Evolutionary conservation across 2,113 vertebrate genomes (phyloP).

Genomic region (Xenotilapia caudafasciata): DNA sequence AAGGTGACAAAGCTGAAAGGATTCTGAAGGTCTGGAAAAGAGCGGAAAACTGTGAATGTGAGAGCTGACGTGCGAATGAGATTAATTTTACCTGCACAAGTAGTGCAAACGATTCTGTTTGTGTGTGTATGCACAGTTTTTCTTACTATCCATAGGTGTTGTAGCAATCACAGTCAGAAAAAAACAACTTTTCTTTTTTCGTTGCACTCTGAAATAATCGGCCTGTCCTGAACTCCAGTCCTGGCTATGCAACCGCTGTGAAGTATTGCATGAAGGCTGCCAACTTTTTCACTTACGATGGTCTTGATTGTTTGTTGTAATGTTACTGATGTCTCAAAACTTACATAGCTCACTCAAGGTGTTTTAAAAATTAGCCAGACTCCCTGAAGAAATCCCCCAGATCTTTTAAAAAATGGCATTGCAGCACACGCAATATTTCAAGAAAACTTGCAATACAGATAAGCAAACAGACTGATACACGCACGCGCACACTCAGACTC

Average conservation of each 20-base stretch:
- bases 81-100: not conserved
- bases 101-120: not conserved
- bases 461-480: conserved; percentile 1
- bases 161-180: not conserved
- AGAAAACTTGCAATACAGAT: conserved; percentile 47
- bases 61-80: not conserved
- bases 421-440: conserved; percentile 48
- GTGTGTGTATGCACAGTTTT: not conserved
- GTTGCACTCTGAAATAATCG: not conserved
- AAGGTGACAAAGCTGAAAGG: not conserved
- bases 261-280: not conserved
- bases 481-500: not conserved
- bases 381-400: conserved; percentile 18
- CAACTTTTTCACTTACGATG: not conserved
- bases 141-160: not conserved
- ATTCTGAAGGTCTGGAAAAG: not conserved
- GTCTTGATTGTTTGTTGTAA: not conserved
- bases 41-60: not conserved
- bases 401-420: conserved; percentile 33
- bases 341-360: not conserved
- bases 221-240: not conserved
- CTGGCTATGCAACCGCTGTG: not conserved
- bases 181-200: not conserved
- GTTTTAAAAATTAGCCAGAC: conserved; percentile 1
- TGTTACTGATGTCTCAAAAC: not conserved